These are phyloP conservation scores for Anser brachyrhynchus DNA, from an alignment of 2,113 vertebrate species.

Conservation along the genomic window DNA sequence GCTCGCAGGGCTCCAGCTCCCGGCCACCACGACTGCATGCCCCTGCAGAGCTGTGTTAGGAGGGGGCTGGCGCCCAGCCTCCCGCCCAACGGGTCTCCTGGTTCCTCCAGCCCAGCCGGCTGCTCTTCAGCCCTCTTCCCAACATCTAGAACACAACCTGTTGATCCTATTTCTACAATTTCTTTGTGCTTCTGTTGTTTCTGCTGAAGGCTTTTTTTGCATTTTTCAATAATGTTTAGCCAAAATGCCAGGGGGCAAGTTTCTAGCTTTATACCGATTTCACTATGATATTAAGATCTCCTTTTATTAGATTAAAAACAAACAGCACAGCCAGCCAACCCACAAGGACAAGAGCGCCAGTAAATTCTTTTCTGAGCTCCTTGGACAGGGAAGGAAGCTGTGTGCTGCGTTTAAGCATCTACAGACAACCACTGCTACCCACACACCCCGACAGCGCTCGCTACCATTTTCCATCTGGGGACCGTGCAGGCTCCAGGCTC, in stretches of 20 bases:
- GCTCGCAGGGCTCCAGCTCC: background rate
- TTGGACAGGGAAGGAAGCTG: background rate
- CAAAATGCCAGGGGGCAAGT: slow-evolving; percentile 13
- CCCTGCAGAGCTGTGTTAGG: background rate
- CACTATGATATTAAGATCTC: slow-evolving; percentile 61
- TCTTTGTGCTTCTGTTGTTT: slow-evolving; percentile 44
- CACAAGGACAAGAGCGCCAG: slow-evolving; percentile 42
- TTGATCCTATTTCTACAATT: slow-evolving; percentile 4
- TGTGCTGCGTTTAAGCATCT: background rate
- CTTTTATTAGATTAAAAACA: slow-evolving; percentile 70
- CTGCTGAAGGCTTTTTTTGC: slow-evolving; percentile 41
- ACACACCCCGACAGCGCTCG: fast-evolving
- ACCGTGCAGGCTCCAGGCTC: background rate
- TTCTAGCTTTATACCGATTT: slow-evolving; percentile 58
- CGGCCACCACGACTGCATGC: fast-evolving
- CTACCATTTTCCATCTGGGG: background rate
- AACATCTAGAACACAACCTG: slow-evolving; percentile 9
- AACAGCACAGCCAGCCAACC: slow-evolving; percentile 61
- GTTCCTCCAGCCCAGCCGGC: background rate
- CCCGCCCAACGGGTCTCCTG: background rate
- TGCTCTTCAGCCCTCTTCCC: background rate
- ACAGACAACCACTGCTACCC: background rate
- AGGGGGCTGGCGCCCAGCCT: fast-evolving
- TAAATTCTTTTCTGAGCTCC: slow-evolving; percentile 41
- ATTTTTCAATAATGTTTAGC: slow-evolving; percentile 56